Base-by-base conservation (phyloP, 2,888 invertebrate species). In the Serripes groenlandicus region DNA sequence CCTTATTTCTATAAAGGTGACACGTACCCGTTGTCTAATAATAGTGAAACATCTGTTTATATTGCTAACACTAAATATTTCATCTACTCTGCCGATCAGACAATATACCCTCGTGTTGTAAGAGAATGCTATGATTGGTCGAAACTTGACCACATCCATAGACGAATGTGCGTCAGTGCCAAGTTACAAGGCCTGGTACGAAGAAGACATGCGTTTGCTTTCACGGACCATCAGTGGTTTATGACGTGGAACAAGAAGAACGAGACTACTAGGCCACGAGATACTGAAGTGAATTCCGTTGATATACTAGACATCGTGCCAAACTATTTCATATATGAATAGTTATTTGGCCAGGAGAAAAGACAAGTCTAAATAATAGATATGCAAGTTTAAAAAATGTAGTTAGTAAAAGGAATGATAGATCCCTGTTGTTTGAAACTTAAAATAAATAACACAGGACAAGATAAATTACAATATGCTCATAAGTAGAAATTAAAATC, bases 11-110 rank as follows among this genome's bases (percentile, higher is more conserved):
- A 76, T 49, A 76, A 76, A 70, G 76, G 76, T 2, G 35, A 26
- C 15, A 30, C 58, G 5, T 32, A 56, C 30, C 60, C 58, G 5
- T 49, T 62, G 34, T 34, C 42, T 5, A 32, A 76, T 42, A 42
- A 76, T 5, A 54, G 15, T 32, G n/a, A n/a, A n/a, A n/a, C n/a
- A n/a, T 66, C 69, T 21, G 42, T 76, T 21, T 76, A 76, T 76
- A 70, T 76, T 18, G 60, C 76, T 7, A 76, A 76, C 37, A 76
- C 70, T 32, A 28, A 54, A 34, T 76, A 76, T 52, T 76, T 76
- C 30, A 71, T 71, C 7, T 30, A 54, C 30, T 54, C 54, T 28
- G 11, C 58, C 15, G 71, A 71, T 32, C 56, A 71, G 32, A 35
- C 56, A 7, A 23, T 28, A 7, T 58, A 30, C 35, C 18, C n/a